Base-by-base conservation (phyloP, 2,888 invertebrate genomes). In the Congeria kusceri region DNA sequence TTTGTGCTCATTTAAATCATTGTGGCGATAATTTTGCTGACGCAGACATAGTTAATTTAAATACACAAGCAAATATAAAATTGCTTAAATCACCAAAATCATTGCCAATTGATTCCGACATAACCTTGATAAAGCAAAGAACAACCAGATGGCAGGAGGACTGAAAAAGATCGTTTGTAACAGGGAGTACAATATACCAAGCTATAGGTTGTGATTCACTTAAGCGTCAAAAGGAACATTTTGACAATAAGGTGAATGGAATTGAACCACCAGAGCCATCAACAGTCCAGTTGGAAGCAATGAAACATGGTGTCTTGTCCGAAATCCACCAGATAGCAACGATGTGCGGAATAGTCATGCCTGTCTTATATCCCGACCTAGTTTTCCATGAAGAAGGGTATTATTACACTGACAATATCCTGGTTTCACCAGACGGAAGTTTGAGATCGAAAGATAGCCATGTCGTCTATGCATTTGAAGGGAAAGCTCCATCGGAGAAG, bases 171-270 rank as follows among this genome's bases (percentile, higher is more conserved):
- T 9, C 15, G 49, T 9, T 9, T 5, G 18, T 49, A 3, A 65
- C 65, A 5, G 65, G 71, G 27, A 64, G 64, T 46, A 46, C 73
- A 25, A 61, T 66, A 9, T 73, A 67, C 25, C 11, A 3, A 18
- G 73, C 73, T 13, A n/a, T 66, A 18, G 73, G 73, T 15, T 73
- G 66, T 61, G 73, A 73, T 53, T 44, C 44, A 46, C 44, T 73
- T 7, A 73, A 73, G 23, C 11, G 23, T 9, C 66, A 49, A 39
- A 28, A 62, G 15, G 15, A 49, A 27, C 73, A 73, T 28, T 73
- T 66, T 49, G 15, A 49, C 15, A 15, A 15, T 15, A 28, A 58
- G 18, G 18, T 68, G 5, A 68, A 44, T 27, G 29, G 58, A 18
- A 25, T 68, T 3, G 25, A 39, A 11, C 23, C 39, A 7, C 7